Evolutionary conservation across 2,113 vertebrate species (phyloP).

Genomic region (Cranoglanis bouderius): DNA sequence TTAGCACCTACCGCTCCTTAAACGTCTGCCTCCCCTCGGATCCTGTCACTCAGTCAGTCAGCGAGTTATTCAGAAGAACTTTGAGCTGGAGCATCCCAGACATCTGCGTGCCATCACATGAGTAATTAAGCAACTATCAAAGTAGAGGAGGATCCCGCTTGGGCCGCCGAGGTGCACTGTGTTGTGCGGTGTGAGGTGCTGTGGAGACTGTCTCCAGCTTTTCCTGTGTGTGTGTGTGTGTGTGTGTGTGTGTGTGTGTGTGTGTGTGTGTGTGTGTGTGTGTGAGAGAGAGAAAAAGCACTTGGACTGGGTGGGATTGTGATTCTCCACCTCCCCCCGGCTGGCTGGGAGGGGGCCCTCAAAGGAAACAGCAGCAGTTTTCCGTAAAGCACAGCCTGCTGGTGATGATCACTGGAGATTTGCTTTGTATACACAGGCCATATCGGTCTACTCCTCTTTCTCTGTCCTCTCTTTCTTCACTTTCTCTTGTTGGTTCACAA

Average conservation of each 20-base stretch:
- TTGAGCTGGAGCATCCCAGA: conserved; percentile 79
- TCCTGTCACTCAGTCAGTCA: conserved; percentile 69
- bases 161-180: conserved; percentile 71
- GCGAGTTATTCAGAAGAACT: conserved; percentile 68
- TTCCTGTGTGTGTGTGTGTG: conserved; percentile 71
- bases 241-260: conserved; percentile 47
- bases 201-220: conserved; percentile 75
- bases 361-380: conserved; percentile 71
- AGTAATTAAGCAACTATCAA: conserved; percentile 84
- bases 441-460: neutral
- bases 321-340: conserved; percentile 86
- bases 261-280: conserved; percentile 47
- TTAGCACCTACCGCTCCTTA: conserved; percentile 84
- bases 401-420: conserved; percentile 37
- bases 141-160: conserved; percentile 75
- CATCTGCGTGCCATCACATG: conserved; percentile 81
- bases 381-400: conserved; percentile 62
- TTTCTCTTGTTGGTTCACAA: neutral
- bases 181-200: conserved; percentile 74
- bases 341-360: conserved; percentile 71
- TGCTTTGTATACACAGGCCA: conserved; percentile 47
- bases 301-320: conserved; percentile 78
- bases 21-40: conserved; percentile 78
- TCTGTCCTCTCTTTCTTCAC: neutral
- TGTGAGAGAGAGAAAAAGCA: conserved; percentile 49